These are phyloP conservation scores for Apogon hyalosoma DNA, from an alignment of 2,797 vertebrate genomes.

Conservation along the genomic window DNA sequence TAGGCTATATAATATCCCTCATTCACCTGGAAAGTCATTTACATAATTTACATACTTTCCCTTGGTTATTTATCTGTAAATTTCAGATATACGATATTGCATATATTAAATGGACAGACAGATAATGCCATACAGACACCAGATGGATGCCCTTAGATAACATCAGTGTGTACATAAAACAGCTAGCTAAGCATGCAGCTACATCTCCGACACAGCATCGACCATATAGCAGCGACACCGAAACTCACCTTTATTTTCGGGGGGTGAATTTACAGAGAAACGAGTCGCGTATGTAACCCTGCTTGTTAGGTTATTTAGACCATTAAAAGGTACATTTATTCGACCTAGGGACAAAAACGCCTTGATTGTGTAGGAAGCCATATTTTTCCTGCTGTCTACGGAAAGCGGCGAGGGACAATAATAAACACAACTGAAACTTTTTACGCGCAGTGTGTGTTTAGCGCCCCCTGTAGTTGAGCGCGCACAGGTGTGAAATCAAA, in stretches of 20 bases:
- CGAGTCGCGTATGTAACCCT: conserved; percentile 59
- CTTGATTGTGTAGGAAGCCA: conserved; percentile 72
- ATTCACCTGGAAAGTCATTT: too few species aligned
- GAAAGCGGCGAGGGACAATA: conserved; percentile 36
- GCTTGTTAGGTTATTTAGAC: conserved; percentile 26
- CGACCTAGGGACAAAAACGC: conserved; percentile 69
- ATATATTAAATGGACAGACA: too few species aligned
- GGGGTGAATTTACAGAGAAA: conserved; percentile 16
- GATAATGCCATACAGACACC: too few species aligned
- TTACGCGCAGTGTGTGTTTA: background rate
- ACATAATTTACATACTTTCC: too few species aligned
- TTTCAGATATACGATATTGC: too few species aligned
- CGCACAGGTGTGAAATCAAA: too few species aligned
- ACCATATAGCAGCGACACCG: fast-evolving
- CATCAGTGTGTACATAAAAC: background rate
- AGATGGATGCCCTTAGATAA: too few species aligned
- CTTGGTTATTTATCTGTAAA: too few species aligned
- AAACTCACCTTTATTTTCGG: conserved; percentile 66
- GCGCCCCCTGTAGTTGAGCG: conserved; percentile 26
- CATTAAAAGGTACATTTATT: conserved; percentile 44
- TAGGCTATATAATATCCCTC: too few species aligned
- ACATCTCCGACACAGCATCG: background rate
- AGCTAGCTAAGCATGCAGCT: conserved; percentile 39
- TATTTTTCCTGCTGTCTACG: conserved; percentile 66
- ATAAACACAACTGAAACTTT: background rate